Base-by-base conservation (phyloP, 1,140 invertebrate genomes). In the Riptortus pedestris region DNA sequence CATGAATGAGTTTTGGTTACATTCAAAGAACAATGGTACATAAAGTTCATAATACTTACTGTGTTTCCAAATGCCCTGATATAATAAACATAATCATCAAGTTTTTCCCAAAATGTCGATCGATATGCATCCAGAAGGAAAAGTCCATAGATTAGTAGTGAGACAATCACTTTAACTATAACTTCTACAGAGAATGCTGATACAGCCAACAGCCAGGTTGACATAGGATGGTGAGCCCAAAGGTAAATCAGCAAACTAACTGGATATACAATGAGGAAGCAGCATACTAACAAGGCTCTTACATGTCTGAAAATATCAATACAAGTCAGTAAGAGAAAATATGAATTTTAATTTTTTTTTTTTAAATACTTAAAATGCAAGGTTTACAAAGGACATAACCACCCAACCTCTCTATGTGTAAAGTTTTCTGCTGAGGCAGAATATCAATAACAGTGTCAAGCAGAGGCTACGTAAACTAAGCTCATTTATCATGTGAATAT, bases 71-170 rank as follows among this genome's bases (percentile, higher is more conserved):
- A 88, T 1, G 91, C 87, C 62, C 88, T 80, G 27, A 95, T 92
- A 70, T 93, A 91, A 74, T 96, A 97, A 0, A 97, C 86, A 72
- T 93, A 93, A 71, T 97, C 93, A 73, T 98, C 95, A 0, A 96
- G 75, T 70, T 86, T 85, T 74, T 96, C 93, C 93, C 93, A 97
- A 66, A 94, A 93, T 12, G 84, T 86, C 58, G 85, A 86, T n/a
- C 87, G 78, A 57, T 87, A 85, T 0, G 90, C 88, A 72, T 97
- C 93, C 59, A 93, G 83, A 26, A 96, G 79, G 72, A 94, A 96
- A 31, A 96, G 77, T 0, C 83, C 83, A 73, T 96, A 97, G 12
- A 94, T 91, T 59, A 91, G 81, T 11, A 96, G 74, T 20, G 91
- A 93, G 22, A 72, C 43, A 26, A 72, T 66, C 7, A 86, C 84